Evolutionary conservation across 2,113 vertebrate species (phyloP).

Genomic region (Pardalotus punctatus): DNA sequence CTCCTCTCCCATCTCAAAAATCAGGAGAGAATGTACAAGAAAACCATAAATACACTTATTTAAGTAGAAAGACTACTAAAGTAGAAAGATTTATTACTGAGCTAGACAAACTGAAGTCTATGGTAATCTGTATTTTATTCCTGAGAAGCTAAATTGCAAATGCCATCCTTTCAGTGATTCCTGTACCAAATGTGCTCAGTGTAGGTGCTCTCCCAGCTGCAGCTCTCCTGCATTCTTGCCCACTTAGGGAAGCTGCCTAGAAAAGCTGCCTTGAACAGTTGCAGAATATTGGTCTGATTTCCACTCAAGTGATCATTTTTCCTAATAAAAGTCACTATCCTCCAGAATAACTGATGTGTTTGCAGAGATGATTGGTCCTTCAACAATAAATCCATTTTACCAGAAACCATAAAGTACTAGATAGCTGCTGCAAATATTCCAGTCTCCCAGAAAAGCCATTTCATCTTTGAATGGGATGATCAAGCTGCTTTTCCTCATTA

Average conservation of each 20-base stretch:
- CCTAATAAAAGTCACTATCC: not conserved
- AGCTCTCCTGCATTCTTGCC: not conserved
- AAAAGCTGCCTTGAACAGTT: not conserved
- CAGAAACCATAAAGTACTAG: not conserved
- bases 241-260: not conserved
- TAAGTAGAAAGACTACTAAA: not conserved
- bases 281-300: not conserved
- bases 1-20: not conserved
- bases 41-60: not conserved
- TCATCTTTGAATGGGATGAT: not conserved
- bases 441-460: not conserved
- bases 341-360: not conserved
- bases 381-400: not conserved
- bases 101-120: not conserved
- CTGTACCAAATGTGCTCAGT: not conserved
- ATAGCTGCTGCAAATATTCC: not conserved
- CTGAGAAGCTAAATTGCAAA: not conserved
- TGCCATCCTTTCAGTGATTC: not conserved
- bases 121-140: not conserved
- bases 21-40: not conserved
- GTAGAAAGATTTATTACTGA: not conserved
- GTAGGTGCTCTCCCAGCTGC: not conserved
- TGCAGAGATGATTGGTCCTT: not conserved
- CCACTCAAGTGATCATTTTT: not conserved
- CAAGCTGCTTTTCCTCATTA: not conserved